These are phyloP conservation scores for Coccyzus lansbergi DNA, from an alignment of 2,797 vertebrate genomes.

Conservation along the genomic window DNA sequence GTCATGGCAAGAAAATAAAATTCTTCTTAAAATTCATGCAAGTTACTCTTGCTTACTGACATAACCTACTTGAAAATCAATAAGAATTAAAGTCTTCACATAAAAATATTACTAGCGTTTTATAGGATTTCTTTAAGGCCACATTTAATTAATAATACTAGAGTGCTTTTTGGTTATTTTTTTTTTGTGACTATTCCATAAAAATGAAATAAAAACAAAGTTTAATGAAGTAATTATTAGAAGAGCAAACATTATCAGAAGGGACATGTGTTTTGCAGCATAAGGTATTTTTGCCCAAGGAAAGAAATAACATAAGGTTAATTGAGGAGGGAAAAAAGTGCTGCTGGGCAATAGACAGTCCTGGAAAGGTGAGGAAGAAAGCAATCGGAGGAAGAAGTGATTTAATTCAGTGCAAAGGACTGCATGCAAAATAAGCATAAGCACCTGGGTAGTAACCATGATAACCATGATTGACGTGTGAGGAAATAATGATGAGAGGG, in stretches of 20 bases:
- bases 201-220: neutral
- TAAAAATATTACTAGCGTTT: slow-evolving; percentile 62
- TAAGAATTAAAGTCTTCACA: slow-evolving; percentile 40
- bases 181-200: neutral
- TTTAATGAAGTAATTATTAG: slow-evolving; percentile 42
- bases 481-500: neutral
- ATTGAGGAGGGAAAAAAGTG: slow-evolving; percentile 28
- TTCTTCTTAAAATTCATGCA: slow-evolving; percentile 13
- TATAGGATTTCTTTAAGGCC: slow-evolving; percentile 31
- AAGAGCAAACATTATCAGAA: neutral
- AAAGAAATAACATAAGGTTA: slow-evolving; percentile 49
- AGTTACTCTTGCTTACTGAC: slow-evolving; percentile 24
- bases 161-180: neutral
- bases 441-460: neutral
- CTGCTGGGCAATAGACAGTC: neutral
- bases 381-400: neutral
- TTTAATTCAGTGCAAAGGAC: neutral
- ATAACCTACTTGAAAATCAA: slow-evolving; percentile 44
- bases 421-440: neutral
- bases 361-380: neutral
- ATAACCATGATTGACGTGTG: fast-evolving
- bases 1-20: neutral
- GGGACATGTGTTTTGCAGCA: neutral
- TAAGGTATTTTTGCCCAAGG: slow-evolving; percentile 23
- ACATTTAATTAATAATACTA: slow-evolving; percentile 47